A percentile compares a stretch with the other conserved stretches of the same genome.
Conservation (phyloP, 2,888 invertebrate species). For the Cephus sareptanus region DNA sequence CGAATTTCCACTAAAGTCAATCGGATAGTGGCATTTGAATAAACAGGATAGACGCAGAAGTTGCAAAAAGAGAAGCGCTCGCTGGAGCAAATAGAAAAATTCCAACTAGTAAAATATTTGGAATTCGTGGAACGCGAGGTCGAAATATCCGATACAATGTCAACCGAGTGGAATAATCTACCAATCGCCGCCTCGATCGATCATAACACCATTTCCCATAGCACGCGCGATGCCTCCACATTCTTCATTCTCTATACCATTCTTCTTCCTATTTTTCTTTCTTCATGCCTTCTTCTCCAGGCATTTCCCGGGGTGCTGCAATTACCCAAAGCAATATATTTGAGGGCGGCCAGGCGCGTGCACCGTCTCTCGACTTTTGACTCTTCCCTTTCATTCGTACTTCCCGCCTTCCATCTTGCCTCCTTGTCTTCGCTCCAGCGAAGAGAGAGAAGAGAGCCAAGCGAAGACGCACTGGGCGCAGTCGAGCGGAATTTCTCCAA, state of each 20-base stretch:
- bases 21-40: not conserved
- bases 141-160: not conserved
- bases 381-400: not conserved
- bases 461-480: not conserved
- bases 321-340: not conserved
- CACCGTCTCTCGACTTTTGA: not conserved
- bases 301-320: not conserved
- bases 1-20: not conserved
- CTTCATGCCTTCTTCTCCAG: not conserved
- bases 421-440: not conserved
- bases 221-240: not conserved
- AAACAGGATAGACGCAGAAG: not conserved
- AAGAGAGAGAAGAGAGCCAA: not conserved
- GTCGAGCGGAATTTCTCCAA: not conserved
- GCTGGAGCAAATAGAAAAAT: not conserved
- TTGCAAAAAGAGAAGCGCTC: not conserved
- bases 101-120: not conserved
- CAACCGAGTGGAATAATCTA: not conserved
- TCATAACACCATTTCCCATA: not conserved
- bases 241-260: not conserved
- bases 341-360: not conserved
- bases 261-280: too few relatives aligned
- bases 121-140: not conserved
- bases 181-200: not conserved
- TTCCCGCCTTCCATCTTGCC: not conserved